Percentiles rank a stretch among this genome's conserved stretches.
These are phyloP conservation scores for Astropecten irregularis DNA, from an alignment of 53 echinoderm and acorn worm genomes.

Conservation along the genomic window DNA sequence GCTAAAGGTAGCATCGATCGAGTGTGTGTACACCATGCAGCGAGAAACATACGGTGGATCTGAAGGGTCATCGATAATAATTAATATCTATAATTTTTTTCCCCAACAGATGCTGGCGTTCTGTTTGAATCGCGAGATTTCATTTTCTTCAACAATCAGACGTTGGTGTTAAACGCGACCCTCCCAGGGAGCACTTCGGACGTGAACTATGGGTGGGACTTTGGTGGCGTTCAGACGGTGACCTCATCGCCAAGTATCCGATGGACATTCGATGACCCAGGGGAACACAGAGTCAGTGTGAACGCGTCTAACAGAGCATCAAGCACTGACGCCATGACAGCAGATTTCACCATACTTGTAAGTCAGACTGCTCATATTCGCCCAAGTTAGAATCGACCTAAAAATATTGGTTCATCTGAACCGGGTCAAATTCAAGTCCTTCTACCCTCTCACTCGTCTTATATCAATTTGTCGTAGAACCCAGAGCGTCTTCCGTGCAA, in stretches of 20 bases:
- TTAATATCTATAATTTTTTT: background rate
- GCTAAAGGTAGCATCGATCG: background rate
- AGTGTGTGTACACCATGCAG: background rate
- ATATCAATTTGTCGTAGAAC: too few relatives aligned
- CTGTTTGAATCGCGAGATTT: background rate
- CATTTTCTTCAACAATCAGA: slow-evolving; percentile 9
- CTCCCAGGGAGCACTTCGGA: background rate
- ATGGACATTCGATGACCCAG: background rate
- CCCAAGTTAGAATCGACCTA: too few relatives aligned
- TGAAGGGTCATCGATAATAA: too few relatives aligned
- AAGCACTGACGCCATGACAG: background rate
- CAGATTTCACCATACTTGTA: slow-evolving; percentile 6
- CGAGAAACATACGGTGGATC: too few relatives aligned
- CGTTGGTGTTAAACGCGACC: background rate
- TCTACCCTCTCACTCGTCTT: too few relatives aligned
- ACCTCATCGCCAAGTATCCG: background rate
- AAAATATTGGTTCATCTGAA: too few relatives aligned
- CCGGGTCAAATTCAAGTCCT: too few relatives aligned
- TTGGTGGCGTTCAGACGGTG: background rate
- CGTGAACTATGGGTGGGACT: background rate
- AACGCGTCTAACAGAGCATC: background rate
- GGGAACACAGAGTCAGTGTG: slow-evolving; percentile 7
- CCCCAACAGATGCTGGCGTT: background rate
- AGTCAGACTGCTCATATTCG: background rate
- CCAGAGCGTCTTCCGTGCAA: slow-evolving; percentile 9